Evolutionary conservation across 2,113 vertebrate species (phyloP).

Genomic region (Thunnus maccoyii): DNA sequence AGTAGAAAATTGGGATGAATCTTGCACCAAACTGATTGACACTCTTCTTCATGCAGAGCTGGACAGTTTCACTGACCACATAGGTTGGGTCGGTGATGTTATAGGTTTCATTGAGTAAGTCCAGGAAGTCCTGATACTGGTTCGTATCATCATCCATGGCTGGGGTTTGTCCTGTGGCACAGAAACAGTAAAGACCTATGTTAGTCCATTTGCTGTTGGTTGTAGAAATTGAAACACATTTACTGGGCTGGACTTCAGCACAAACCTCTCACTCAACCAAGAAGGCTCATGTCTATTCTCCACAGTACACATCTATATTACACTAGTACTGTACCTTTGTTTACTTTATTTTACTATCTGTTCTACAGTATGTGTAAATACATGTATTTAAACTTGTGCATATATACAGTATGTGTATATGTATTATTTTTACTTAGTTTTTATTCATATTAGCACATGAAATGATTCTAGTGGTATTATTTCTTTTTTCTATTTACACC

Average conservation of each 20-base stretch:
- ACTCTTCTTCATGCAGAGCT: conserved; percentile 40
- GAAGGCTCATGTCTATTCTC: too few relatives aligned
- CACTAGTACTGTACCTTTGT: too few relatives aligned
- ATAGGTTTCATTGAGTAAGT: accelerated
- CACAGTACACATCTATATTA: too few relatives aligned
- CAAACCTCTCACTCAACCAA: background rate
- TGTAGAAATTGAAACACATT: background rate
- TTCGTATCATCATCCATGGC: conserved; percentile 24
- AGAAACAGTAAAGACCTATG: background rate
- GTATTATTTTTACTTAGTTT: too few relatives aligned
- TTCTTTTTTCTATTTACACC: too few relatives aligned
- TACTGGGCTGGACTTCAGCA: background rate
- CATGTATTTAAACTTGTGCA: too few relatives aligned
- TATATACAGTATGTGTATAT: too few relatives aligned
- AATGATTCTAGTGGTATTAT: too few relatives aligned
- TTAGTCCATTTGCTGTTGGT: background rate
- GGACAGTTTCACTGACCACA: conserved; percentile 6
- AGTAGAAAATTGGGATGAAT: conserved; percentile 81
- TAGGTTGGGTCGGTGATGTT: conserved; percentile 37
- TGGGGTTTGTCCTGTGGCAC: conserved; percentile 35
- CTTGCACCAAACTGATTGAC: conserved; percentile 73
- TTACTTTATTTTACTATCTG: too few relatives aligned
- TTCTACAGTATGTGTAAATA: too few relatives aligned
- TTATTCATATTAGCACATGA: too few relatives aligned
- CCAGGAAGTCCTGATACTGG: accelerated